A percentile compares a stretch with the other conserved stretches of the same genome.
Conservation (phyloP, 2,797 vertebrate genomes). For the Fundulus diaphanus region DNA sequence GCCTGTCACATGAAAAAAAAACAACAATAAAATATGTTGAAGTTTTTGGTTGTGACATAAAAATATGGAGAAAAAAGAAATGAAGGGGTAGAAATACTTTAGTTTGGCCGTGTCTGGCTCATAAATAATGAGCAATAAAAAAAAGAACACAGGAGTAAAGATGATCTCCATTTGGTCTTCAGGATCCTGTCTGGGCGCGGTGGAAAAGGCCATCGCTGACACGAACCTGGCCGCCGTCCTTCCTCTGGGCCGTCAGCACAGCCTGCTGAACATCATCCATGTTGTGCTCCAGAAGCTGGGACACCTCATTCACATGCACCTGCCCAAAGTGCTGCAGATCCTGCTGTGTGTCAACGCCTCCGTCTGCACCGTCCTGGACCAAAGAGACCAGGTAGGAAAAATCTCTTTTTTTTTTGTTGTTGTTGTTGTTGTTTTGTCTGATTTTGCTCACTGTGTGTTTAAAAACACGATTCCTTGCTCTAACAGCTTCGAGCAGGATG, state of each 20-base stretch:
- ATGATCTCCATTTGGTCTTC: neutral
- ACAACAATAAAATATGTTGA: too few relatives aligned
- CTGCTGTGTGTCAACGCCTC: slow-evolving; percentile 90
- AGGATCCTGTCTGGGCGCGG: slow-evolving; percentile 86
- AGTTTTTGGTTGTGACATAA: too few relatives aligned
- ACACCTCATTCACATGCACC: slow-evolving; percentile 86
- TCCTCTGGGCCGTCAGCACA: slow-evolving; percentile 94
- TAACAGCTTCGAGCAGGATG: slow-evolving; percentile 87
- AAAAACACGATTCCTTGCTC: neutral
- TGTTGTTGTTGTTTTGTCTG: neutral
- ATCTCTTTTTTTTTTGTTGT: neutral
- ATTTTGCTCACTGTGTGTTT: neutral
- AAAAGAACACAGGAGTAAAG: neutral
- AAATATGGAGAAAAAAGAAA: too few relatives aligned
- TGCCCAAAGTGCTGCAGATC: slow-evolving; percentile 93
- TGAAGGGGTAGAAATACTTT: neutral
- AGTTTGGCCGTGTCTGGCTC: neutral
- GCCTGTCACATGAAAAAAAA: too few relatives aligned
- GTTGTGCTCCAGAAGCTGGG: slow-evolving; percentile 91
- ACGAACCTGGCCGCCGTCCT: slow-evolving; percentile 85
- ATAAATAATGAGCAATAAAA: too few relatives aligned
- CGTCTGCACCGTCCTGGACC: slow-evolving; percentile 83
- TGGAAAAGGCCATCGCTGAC: slow-evolving; percentile 82
- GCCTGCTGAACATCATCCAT: slow-evolving; percentile 89
- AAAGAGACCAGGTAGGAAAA: slow-evolving; percentile 87